Conservation (phyloP, 53 echinoderm and acorn worm genomes). For the Antedon mediterranea region DNA sequence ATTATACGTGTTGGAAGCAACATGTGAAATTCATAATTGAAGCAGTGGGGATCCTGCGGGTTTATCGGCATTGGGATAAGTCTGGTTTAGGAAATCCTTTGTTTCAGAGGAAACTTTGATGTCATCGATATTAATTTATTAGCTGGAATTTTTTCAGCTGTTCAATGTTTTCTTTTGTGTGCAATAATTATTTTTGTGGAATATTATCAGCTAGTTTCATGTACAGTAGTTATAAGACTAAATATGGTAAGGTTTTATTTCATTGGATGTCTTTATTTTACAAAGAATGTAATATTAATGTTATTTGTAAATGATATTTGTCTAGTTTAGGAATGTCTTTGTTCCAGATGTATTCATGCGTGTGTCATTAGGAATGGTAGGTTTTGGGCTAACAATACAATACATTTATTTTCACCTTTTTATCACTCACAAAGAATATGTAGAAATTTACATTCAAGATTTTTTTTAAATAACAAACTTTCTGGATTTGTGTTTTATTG, state of each 20-base stretch:
- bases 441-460: no score
- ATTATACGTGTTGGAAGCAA: background rate
- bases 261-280: background rate
- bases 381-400: slow-evolving; percentile 7
- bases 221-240: background rate
- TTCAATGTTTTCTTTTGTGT: background rate
- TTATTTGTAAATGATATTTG: background rate
- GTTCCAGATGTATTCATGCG: background rate
- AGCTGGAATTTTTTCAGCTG: background rate
- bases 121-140: background rate
- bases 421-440: no score
- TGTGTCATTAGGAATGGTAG: slow-evolving; percentile 2
- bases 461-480: slow-evolving; percentile 1
- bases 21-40: background rate
- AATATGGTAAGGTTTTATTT: background rate
- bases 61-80: background rate
- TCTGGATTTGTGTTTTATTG: background rate
- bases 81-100: background rate
- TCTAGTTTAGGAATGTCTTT: background rate
- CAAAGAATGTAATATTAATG: no score
- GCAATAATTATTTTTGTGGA: background rate
- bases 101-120: background rate
- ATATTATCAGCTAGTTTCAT: background rate
- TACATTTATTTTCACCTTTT: no score
- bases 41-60: background rate